phyloP scores from a whole-genome alignment of 2,113 vertebrate genomes.

The Oostethus manadensis region DNA sequence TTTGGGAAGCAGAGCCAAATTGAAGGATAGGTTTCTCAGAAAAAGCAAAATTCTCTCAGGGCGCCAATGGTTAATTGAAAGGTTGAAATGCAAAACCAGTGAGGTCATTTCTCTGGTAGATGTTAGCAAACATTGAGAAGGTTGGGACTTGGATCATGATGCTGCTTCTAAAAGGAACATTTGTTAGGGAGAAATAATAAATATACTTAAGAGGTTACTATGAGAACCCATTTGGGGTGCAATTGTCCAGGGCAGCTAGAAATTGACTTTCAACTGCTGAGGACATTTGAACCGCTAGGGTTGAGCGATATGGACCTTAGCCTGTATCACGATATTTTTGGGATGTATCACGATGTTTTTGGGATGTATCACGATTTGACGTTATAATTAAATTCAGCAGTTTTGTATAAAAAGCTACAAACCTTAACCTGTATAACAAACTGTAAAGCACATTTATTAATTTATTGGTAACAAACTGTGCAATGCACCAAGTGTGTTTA shows the following conservation, averaged over 20 bases:
- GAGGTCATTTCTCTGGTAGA: constrained; percentile 67
- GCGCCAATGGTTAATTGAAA: constrained; percentile 66
- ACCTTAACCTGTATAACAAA: no score
- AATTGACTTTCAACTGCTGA: constrained; percentile 50
- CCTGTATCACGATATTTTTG: no score
- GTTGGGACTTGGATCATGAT: constrained; percentile 34
- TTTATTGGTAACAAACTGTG: no score
- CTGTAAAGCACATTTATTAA: no score
- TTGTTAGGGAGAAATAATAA: constrained; percentile 68
- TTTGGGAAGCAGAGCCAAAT: constrained; percentile 43
- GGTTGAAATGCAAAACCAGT: constrained; percentile 45
- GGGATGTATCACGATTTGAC: no score
- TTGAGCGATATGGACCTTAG: no score
- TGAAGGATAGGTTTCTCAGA: constrained; percentile 45
- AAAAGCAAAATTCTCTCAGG: constrained; percentile 38
- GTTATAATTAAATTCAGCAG: no score
- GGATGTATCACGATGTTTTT: no score
- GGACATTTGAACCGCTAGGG: constrained; percentile 34
- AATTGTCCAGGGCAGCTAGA: constrained; percentile 54
- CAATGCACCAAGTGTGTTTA: no score
- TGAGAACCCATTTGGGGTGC: constrained; percentile 64
- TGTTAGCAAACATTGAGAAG: constrained; percentile 63
- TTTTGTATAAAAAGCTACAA: no score
- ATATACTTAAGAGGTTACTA: constrained; percentile 67
- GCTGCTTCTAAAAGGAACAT: constrained; percentile 60